phyloP scores from a whole-genome alignment of 2,113 vertebrate genomes.

The Anoura caudifer region DNA sequence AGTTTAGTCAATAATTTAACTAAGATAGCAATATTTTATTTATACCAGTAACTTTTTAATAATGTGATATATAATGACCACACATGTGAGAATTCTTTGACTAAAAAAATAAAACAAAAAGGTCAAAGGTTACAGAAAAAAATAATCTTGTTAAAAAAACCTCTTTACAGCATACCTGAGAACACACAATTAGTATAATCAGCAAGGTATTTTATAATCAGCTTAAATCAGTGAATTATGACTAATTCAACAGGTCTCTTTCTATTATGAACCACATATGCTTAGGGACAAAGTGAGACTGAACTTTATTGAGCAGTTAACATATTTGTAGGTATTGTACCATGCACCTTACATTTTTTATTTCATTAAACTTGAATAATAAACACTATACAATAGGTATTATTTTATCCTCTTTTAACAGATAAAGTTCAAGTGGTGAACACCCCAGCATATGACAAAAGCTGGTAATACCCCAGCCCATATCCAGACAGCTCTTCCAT shows the following conservation, averaged over 20 bases:
- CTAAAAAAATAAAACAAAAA: background rate
- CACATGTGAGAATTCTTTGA: background rate
- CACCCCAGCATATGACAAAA: background rate
- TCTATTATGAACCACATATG: background rate
- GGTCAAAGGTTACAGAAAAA: background rate
- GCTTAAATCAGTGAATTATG: background rate
- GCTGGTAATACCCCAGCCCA: background rate
- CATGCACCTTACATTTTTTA: background rate
- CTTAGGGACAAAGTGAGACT: background rate
- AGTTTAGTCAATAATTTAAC: background rate
- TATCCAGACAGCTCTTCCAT: background rate
- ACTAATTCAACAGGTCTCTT: background rate
- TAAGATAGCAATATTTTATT: slow-evolving; percentile 3
- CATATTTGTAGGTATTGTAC: background rate
- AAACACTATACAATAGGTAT: background rate
- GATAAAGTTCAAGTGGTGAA: slow-evolving; percentile 23
- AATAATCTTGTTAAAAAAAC: background rate
- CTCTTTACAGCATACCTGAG: background rate
- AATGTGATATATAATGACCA: background rate
- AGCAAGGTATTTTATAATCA: slow-evolving; percentile 18
- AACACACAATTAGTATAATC: slow-evolving; percentile 1
- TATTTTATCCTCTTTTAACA: background rate
- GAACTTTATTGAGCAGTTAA: background rate
- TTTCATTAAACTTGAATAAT: slow-evolving; percentile 13
- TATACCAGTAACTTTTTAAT: background rate